These are phyloP conservation scores for Tenthredo notha DNA, from an alignment of 2,888 invertebrate species.

Conservation along the genomic window DNA sequence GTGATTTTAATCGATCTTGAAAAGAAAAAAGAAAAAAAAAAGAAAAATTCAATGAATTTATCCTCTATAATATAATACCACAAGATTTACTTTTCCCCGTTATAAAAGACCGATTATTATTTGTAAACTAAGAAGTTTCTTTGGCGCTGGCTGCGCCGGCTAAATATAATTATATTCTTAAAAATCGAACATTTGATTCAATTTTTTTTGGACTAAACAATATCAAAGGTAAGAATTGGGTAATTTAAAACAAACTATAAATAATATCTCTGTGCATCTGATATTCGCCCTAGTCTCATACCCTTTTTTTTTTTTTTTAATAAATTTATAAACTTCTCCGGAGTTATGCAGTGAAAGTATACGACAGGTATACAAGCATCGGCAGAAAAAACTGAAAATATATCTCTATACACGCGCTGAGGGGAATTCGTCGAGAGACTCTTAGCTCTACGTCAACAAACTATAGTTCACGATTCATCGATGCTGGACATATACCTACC, in stretches of 20 bases:
- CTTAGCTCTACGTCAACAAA: conserved; percentile 3
- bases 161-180: not conserved
- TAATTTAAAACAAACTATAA: not conserved
- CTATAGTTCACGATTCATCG: conserved; percentile 3
- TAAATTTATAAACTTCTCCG: not conserved
- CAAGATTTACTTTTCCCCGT: not conserved
- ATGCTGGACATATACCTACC: not conserved
- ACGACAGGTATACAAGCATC: not conserved
- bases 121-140: not conserved
- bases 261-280: not conserved
- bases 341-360: not conserved
- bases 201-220: not conserved
- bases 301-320: not conserved
- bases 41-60: not conserved
- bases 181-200: not conserved
- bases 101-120: not conserved
- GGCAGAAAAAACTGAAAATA: not conserved
- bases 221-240: not conserved
- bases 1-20: not conserved
- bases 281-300: not conserved
- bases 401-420: not conserved
- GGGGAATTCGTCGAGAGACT: not conserved
- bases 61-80: not conserved
- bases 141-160: not conserved
- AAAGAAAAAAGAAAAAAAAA: not conserved